These are phyloP conservation scores for Brachyhypopomus gauderio DNA, from an alignment of 2,113 vertebrate species.

Conservation along the genomic window DNA sequence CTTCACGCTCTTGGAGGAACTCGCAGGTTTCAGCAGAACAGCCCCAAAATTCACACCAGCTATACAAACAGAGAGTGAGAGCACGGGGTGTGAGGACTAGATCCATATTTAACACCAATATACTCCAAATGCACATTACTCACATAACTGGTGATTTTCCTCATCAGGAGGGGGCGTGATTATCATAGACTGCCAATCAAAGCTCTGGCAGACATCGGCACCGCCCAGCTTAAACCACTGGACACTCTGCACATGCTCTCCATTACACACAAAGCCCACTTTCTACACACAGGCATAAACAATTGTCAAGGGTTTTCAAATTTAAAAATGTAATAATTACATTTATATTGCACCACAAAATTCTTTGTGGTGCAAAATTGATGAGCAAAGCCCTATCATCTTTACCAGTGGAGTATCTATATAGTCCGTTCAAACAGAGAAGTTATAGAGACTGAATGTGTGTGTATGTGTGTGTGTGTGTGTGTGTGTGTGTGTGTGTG, in stretches of 20 bases:
- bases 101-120: too few relatives aligned
- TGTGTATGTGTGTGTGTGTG: too few relatives aligned
- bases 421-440: too few relatives aligned
- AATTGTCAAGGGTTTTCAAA: neutral
- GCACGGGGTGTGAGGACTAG: neutral
- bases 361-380: too few relatives aligned
- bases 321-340: neutral
- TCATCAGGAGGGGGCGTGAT: constrained; percentile 70
- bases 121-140: constrained; percentile 43
- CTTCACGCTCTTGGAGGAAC: constrained; percentile 9
- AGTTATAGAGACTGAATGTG: too few relatives aligned
- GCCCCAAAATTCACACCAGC: constrained; percentile 74
- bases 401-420: too few relatives aligned
- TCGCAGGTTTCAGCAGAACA: constrained; percentile 70
- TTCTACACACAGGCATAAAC: constrained; percentile 63
- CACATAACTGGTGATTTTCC: constrained; percentile 71
- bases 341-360: neutral
- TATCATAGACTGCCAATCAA: constrained; percentile 75
- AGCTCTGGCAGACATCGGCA: constrained; percentile 62
- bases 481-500: neutral
- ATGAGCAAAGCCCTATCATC: too few relatives aligned
- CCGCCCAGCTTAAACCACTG: constrained; percentile 70
- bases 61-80: constrained; percentile 21
- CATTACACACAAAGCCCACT: constrained; percentile 69
- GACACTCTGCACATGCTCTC: constrained; percentile 59